Conservation (phyloP, 2,797 vertebrate species). For the Peromyscus attwateri region DNA sequence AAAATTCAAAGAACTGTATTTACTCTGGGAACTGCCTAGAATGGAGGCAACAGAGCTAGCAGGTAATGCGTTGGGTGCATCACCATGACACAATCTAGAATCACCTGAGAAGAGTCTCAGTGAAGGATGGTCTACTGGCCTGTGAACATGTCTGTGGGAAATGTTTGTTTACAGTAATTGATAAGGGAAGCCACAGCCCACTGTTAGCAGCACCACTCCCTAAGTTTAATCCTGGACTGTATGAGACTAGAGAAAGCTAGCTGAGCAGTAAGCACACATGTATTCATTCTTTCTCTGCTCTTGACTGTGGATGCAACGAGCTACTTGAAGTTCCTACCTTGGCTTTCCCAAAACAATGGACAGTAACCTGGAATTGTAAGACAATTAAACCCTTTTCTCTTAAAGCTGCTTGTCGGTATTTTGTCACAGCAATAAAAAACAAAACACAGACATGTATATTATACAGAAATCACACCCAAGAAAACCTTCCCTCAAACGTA, state of each 20-base stretch:
- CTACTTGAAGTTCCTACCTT: neutral
- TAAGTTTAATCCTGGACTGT: neutral
- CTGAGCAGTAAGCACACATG: neutral
- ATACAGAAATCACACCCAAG: neutral
- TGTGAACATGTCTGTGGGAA: neutral
- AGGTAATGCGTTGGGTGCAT: neutral
- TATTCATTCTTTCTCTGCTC: neutral
- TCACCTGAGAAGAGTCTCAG: neutral
- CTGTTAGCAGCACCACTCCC: neutral
- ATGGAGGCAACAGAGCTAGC: neutral
- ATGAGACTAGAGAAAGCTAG: neutral
- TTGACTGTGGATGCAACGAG: neutral
- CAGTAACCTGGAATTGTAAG: neutral
- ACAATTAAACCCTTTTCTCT: neutral
- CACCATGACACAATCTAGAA: neutral
- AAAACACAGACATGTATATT: neutral
- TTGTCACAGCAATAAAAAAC: neutral
- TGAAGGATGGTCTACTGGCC: neutral
- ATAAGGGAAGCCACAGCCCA: neutral
- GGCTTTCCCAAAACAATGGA: neutral
- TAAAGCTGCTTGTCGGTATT: neutral
- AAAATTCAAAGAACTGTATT: constrained; percentile 38
- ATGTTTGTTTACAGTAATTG: neutral
- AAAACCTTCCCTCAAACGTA: neutral
- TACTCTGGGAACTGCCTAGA: constrained; percentile 7